A percentile compares a stretch with the other conserved stretches of the same genome.
Evolutionary conservation across 2,113 vertebrate species (phyloP).

Genomic region (Eurypyga helias): DNA sequence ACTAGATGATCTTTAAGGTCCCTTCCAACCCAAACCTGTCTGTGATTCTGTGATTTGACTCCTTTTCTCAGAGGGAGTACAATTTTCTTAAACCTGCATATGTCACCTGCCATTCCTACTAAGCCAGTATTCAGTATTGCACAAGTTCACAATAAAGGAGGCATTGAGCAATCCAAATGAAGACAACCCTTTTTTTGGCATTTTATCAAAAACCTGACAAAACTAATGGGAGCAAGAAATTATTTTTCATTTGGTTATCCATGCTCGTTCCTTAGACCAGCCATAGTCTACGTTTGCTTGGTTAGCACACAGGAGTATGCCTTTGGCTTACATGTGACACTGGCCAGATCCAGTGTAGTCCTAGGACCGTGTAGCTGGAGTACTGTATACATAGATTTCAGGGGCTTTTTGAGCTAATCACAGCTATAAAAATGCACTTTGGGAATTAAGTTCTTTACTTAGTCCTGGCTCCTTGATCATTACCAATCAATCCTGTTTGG

Average conservation of each 20-base stretch:
- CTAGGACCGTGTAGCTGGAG: background rate
- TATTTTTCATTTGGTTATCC: background rate
- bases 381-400: background rate
- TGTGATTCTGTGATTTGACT: no score
- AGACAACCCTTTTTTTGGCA: background rate
- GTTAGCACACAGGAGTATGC: background rate
- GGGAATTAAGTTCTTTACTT: background rate
- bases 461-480: background rate
- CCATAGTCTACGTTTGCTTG: background rate
- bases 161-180: slow-evolving; percentile 42
- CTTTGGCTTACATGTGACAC: background rate
- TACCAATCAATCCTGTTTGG: background rate
- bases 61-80: background rate
- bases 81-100: background rate
- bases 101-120: background rate
- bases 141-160: slow-evolving; percentile 44
- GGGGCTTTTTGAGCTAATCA: background rate
- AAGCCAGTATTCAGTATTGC: background rate
- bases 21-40: no score
- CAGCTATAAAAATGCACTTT: background rate
- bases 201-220: slow-evolving; percentile 55
- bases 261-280: background rate
- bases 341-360: background rate
- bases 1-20: no score
- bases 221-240: slow-evolving; percentile 11